phyloP scores from a whole-genome alignment of 2,797 vertebrate genomes.

The Acridotheres tristis region DNA sequence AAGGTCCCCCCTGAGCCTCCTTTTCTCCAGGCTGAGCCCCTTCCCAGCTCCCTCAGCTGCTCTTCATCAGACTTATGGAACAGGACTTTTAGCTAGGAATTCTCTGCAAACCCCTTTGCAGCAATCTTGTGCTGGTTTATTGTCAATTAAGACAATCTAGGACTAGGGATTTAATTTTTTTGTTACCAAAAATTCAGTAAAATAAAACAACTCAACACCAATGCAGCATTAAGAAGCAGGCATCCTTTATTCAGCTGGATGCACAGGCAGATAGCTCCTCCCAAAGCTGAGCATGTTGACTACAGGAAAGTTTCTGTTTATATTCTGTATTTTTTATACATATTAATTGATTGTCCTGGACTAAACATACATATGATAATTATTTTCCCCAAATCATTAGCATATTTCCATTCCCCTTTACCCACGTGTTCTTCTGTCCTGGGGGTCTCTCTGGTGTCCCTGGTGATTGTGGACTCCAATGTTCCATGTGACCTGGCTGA shows the following conservation, averaged over 20 bases:
- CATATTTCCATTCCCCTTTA: not conserved
- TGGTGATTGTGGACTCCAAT: fast-evolving
- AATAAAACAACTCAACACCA: not conserved
- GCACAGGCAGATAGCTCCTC: not conserved
- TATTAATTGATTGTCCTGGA: not conserved
- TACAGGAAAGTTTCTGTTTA: not conserved
- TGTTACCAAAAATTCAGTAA: not conserved
- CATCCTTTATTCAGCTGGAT: not conserved
- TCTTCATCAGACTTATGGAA: not conserved
- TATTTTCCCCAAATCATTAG: not conserved
- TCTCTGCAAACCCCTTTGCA: not conserved
- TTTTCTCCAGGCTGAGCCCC: not conserved
- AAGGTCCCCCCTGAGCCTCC: not conserved
- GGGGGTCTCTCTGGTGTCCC: not conserved
- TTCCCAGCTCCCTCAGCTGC: not conserved
- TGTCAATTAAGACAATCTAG: not conserved
- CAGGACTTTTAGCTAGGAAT: not conserved
- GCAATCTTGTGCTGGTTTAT: not conserved
- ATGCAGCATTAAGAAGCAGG: not conserved
- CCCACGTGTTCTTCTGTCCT: fast-evolving
- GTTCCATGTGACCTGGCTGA: not conserved
- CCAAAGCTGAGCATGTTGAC: not conserved
- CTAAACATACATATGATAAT: not conserved
- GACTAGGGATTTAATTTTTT: not conserved
- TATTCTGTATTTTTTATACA: not conserved